Percentiles rank a stretch among this genome's conserved stretches.
These are phyloP conservation scores for Muschampia plurimacula DNA, from an alignment of 2,888 invertebrate genomes.

Conservation along the genomic window DNA sequence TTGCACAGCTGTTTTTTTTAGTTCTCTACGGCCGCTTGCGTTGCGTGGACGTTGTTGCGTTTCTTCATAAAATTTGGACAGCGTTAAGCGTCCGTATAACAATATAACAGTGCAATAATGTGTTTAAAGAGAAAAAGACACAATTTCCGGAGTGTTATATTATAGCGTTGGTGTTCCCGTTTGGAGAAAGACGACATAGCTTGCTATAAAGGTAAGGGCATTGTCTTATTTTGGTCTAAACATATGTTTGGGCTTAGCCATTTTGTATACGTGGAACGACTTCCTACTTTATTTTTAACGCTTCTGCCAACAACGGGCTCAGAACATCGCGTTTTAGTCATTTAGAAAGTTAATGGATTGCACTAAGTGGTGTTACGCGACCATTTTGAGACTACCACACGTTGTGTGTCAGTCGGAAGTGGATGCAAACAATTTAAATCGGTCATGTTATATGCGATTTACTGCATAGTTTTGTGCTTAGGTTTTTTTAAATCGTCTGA, in stretches of 20 bases:
- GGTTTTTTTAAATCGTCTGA: slow-evolving; percentile 9
- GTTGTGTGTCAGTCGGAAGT: slow-evolving; percentile 11
- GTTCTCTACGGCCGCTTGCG: slow-evolving; percentile 71
- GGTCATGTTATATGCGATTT: slow-evolving; percentile 8
- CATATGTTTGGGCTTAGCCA: slow-evolving; percentile 66
- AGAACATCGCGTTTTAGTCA: slow-evolving; percentile 28
- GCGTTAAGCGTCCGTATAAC: slow-evolving; percentile 77
- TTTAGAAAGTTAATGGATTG: slow-evolving; percentile 64
- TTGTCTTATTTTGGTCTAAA: slow-evolving; percentile 57
- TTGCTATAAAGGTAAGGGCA: slow-evolving; percentile 74
- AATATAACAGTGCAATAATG: slow-evolving; percentile 82
- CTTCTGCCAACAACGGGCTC: slow-evolving; percentile 12
- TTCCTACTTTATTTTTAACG: slow-evolving; percentile 49
- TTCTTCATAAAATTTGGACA: slow-evolving; percentile 64
- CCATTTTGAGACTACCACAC: slow-evolving; percentile 50
- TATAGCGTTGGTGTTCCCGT: slow-evolving; percentile 80
- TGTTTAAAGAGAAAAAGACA: slow-evolving; percentile 84
- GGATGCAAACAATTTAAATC: slow-evolving; percentile 8
- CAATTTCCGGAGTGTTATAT: slow-evolving; percentile 82
- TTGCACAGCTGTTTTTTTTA: slow-evolving; percentile 76
- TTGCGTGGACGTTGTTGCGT: slow-evolving; percentile 63
- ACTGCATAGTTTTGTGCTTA: slow-evolving; percentile 16
- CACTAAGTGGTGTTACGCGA: slow-evolving; percentile 51
- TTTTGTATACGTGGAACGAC: slow-evolving; percentile 27
- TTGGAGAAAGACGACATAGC: slow-evolving; percentile 73